Evolutionary conservation across 2,113 vertebrate species (phyloP), one percentile per base, ranked within the genome.

Genomic region (Anthoscopus minutus): DNA sequence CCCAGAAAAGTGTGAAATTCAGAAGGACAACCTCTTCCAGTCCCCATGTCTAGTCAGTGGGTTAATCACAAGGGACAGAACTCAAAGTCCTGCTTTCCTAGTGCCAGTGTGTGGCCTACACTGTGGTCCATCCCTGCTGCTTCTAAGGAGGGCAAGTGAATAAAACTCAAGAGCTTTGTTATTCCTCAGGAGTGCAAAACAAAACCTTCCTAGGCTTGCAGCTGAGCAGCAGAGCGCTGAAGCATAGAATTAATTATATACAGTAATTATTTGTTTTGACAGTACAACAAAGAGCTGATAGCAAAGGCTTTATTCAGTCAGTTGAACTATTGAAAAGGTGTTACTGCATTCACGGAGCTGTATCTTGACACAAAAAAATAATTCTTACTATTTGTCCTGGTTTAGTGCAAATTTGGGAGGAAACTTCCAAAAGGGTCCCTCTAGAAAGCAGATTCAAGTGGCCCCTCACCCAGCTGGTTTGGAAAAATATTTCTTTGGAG

Each of bases 201-300:
- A 80, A 86, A 89, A 0, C 18, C 38, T 78, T 89, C 56, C 0
- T 2, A 83, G 51, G 18, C 73, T 77, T 92, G 69, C 30, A 91
- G 60, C 60, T 62, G 72, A 94, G 47, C 60, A 81, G 69, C 30
- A 62, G n/a, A 91, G 92, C 69, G 38, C 60, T 60, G 81, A 91
- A 89, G 89, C 56, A 53, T 45, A 27, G 51, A 86, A 58, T 92
- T 94, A 94, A 96, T 95, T 92, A 84, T 87, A 67, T 27, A 58
- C 21, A 50, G 38, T 88, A 86, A 91, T 89, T 86, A 86, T 86
- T 84, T 92, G 77, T 87, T 92, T 91, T 91, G 93, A 81, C 87
- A 91, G 38, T 15, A 4, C 44, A 78, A 86, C 51, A 92, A 87
- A 94, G 56, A 47, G 69, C 69, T 87, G 77, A 86, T 81, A 81